Evolutionary conservation across 2,113 vertebrate genomes (phyloP).

Genomic region (Cyphomyrus plagiostoma): DNA sequence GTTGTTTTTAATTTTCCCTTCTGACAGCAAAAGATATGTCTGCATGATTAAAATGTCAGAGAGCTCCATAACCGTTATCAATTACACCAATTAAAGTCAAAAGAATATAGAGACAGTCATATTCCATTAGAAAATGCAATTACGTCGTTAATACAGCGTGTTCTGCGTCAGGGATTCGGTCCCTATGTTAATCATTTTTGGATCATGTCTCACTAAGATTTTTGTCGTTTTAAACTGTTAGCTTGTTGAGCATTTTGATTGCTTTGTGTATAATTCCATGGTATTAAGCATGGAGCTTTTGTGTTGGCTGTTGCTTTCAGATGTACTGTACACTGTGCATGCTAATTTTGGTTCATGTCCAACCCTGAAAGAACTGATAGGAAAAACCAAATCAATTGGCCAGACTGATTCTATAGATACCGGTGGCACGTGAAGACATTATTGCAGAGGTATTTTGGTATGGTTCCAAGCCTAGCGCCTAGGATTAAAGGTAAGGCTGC

Average conservation of each 20-base stretch:
- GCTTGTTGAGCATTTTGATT: background rate
- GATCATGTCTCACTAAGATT: slow-evolving; percentile 1
- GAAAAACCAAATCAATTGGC: background rate
- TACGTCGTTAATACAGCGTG: slow-evolving; percentile 42
- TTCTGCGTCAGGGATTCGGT: slow-evolving; percentile 28
- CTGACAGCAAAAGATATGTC: slow-evolving; percentile 54
- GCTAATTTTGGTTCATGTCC: background rate
- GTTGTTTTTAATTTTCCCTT: slow-evolving; percentile 56
- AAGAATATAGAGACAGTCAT: slow-evolving; percentile 38
- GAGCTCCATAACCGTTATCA: slow-evolving; percentile 58
- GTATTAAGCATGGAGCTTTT: background rate
- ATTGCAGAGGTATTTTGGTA: background rate
- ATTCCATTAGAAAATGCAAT: slow-evolving; percentile 25
- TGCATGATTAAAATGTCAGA: slow-evolving; percentile 60
- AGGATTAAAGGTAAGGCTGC: background rate
- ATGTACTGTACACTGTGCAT: background rate
- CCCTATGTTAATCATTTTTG: slow-evolving; percentile 9
- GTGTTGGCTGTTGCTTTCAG: background rate
- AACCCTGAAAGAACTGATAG: background rate
- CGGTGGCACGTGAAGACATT: background rate
- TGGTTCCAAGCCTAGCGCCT: background rate
- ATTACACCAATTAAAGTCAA: slow-evolving; percentile 61
- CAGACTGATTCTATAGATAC: background rate
- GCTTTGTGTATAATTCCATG: background rate
- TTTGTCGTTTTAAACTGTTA: background rate